phyloP scores from a whole-genome alignment of 2,797 vertebrate genomes.

The Holocentrus rufus region DNA sequence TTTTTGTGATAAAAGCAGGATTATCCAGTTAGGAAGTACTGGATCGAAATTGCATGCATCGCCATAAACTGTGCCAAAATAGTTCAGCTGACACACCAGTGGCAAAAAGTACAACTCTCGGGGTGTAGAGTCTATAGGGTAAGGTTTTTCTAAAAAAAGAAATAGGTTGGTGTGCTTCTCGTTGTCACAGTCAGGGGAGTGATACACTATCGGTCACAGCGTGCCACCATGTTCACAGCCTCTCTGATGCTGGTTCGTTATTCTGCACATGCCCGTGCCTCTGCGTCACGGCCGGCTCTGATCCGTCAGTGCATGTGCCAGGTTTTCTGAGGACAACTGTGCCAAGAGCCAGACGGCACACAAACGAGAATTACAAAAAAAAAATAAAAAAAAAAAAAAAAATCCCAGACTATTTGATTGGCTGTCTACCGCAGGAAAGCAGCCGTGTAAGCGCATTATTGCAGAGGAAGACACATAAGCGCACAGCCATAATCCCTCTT shows the following conservation, averaged over 20 bases:
- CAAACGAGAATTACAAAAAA: not conserved
- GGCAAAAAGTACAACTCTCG: not conserved
- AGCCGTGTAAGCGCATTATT: not conserved
- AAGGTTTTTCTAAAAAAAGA: not conserved
- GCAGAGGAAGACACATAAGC: no score
- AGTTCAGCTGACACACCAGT: no score
- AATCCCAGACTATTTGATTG: slow-evolving; percentile 25
- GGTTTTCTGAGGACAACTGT: slow-evolving; percentile 76
- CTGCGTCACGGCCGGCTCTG: slow-evolving; percentile 64
- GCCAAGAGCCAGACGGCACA: slow-evolving; percentile 50
- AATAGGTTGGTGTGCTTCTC: no score
- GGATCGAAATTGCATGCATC: no score
- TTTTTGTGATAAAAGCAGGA: no score
- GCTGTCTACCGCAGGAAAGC: slow-evolving; percentile 34
- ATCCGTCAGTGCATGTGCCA: slow-evolving; percentile 48
- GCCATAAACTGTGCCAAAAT: no score
- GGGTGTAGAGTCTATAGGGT: no score
- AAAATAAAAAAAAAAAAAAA: not conserved
- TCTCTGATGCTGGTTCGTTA: slow-evolving; percentile 32
- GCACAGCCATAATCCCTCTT: no score
- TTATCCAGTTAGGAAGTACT: no score
- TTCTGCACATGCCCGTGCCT: slow-evolving; percentile 60
- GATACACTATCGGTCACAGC: not conserved
- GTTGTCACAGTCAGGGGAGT: not conserved
- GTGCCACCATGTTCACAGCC: slow-evolving; percentile 3